Conservation (phyloP, 2,113 vertebrate species). For the Cettia cetti region DNA sequence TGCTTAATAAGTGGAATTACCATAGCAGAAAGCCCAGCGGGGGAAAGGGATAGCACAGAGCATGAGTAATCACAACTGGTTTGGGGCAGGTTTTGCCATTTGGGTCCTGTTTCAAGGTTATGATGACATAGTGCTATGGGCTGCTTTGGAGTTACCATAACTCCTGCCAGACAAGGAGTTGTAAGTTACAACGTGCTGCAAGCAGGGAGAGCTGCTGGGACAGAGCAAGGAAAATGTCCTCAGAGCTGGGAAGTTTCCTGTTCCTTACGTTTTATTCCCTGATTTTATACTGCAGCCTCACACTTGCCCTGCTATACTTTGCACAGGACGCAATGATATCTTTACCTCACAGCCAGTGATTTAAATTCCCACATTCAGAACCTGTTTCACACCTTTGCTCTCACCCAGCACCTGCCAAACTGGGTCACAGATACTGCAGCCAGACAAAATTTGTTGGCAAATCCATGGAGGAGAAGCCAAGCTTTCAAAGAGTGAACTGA, state of each 20-base stretch:
- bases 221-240: neutral
- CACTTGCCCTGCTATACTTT: neutral
- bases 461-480: neutral
- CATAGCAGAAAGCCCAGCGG: constrained; percentile 27
- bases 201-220: neutral
- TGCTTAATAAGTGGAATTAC: constrained; percentile 39
- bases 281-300: neutral
- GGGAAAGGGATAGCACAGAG: neutral
- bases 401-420: neutral
- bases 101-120: constrained; percentile 20
- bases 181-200: neutral
- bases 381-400: neutral
- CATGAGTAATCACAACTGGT: constrained; percentile 52
- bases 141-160: neutral
- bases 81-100: constrained; percentile 45
- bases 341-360: accelerated
- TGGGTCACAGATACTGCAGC: neutral
- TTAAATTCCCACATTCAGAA: neutral
- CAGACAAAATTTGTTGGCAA: neutral
- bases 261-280: neutral
- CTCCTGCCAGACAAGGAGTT: neutral
- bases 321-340: accelerated
- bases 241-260: neutral
- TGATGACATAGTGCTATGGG: neutral
- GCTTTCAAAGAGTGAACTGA: neutral